Percentiles rank a stretch among this genome's conserved stretches.
phyloP scores from a whole-genome alignment of 2,113 vertebrate genomes.

The Anolis sagrei region DNA sequence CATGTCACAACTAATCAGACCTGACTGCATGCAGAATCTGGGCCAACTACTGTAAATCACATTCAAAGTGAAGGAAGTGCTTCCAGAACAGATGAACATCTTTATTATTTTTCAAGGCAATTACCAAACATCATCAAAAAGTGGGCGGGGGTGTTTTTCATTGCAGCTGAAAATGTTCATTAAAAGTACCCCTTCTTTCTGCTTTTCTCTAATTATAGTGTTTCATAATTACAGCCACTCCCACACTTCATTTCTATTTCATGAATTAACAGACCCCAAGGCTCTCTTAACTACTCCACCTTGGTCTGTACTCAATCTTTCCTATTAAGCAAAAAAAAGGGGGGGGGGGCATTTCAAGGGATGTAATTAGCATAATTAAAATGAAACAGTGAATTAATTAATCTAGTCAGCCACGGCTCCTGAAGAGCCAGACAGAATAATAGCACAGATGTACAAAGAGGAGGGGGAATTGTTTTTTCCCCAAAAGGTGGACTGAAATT shows the following conservation, averaged over 20 bases:
- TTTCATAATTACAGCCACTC: background rate
- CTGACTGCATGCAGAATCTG: background rate
- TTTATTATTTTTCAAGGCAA: background rate
- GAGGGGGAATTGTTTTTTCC: background rate
- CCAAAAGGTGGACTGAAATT: background rate
- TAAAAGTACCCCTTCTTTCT: background rate
- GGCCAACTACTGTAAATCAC: background rate
- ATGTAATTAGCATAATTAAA: slow-evolving; percentile 16
- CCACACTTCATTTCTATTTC: background rate
- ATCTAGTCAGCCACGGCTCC: background rate
- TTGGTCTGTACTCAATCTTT: background rate
- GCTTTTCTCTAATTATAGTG: background rate
- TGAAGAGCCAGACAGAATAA: background rate
- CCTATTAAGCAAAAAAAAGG: background rate
- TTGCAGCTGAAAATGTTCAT: background rate
- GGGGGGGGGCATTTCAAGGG: background rate
- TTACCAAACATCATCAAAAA: background rate
- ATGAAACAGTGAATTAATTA: slow-evolving; percentile 4
- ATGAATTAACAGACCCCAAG: background rate
- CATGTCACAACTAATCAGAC: background rate
- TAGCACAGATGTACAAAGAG: background rate
- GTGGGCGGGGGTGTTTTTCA: background rate
- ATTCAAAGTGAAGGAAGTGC: background rate
- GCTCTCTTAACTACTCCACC: background rate
- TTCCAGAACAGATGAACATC: background rate